Base-by-base conservation (phyloP, 1,140 invertebrate genomes). In the Anagrus nilaparvatae region DNA sequence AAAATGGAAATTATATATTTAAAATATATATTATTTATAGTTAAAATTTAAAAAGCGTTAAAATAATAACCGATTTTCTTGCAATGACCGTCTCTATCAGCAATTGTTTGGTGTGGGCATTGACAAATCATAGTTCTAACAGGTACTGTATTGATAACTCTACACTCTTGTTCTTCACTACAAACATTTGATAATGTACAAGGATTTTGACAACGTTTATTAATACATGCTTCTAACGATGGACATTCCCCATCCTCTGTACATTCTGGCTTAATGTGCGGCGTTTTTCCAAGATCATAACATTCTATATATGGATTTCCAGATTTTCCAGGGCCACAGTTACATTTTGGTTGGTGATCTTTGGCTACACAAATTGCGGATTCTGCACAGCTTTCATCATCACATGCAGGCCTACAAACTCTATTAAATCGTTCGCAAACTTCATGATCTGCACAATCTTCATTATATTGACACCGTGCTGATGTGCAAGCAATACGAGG, bases 371-470 rank as follows among this genome's bases (percentile, higher is more conserved):
- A 94, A 8, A 72, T 65, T 0, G 90, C 89, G 7, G 75, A 76
- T 2, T 75, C 67, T 1, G 81, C 84, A 55, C 88, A 92, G 1
- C 79, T 78, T 18, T 81, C 78, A 2, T 79, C 77, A 7, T 81
- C 77, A 52, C 88, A 93, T 18, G 85, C 87, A 1, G 79, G 81
- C 55, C 84, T 73, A 57, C 90, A 93, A 4, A 88, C 76, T 48
- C 84, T 73, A 56, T 89, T 92, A 3, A 88, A 63, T 36, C 84
- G 70, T 52, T 93, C 87, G 57, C 88, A 93, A 18, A 83, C 76
- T 62, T 92, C 86, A 43, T 86, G 76, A 57, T 85, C 78, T 5
- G 83, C 81, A 53, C 90, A 94, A 49, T 93, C 88, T 55, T 90
- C 85, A 56, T 93, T 88, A 53, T 87, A 87, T 51, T 85, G 83